phyloP scores from a whole-genome alignment of 2,888 invertebrate genomes.

The Drosophila aldrichi region DNA sequence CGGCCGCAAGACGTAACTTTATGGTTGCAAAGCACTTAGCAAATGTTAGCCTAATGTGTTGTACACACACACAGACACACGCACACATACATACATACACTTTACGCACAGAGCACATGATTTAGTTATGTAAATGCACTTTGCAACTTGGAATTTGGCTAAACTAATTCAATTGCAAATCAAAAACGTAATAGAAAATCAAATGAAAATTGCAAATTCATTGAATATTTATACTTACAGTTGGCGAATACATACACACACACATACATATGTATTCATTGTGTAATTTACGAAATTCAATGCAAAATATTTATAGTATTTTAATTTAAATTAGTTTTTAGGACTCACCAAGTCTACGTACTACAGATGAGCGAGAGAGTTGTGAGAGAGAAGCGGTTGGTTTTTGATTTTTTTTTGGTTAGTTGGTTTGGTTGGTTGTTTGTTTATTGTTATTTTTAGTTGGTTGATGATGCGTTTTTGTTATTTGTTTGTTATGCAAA shows the following conservation, averaged over 20 bases:
- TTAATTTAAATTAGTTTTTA: constrained; percentile 35
- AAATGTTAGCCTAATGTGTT: constrained; percentile 54
- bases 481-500: constrained; percentile 63
- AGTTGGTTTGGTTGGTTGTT: constrained; percentile 44
- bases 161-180: constrained; percentile 53
- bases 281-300: constrained; percentile 11
- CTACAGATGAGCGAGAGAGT: constrained; percentile 70
- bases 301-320: constrained; percentile 5
- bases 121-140: constrained; percentile 49
- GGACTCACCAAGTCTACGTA: constrained; percentile 78
- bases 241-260: neutral
- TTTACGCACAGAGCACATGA: constrained; percentile 36
- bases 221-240: constrained; percentile 7
- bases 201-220: constrained; percentile 15
- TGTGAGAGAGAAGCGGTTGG: constrained; percentile 69
- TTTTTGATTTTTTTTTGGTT: constrained; percentile 1
- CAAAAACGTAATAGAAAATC: constrained; percentile 29
- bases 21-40: constrained; percentile 36
- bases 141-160: constrained; percentile 56
- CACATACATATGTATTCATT: neutral
- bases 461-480: constrained; percentile 61
- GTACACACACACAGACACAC: constrained; percentile 4
- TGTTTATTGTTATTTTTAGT: constrained; percentile 21
- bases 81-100: neutral
- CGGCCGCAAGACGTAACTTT: constrained; percentile 38